These are phyloP conservation scores for Oreotrochilus melanogaster DNA, from an alignment of 2,113 vertebrate genomes.

Conservation along the genomic window DNA sequence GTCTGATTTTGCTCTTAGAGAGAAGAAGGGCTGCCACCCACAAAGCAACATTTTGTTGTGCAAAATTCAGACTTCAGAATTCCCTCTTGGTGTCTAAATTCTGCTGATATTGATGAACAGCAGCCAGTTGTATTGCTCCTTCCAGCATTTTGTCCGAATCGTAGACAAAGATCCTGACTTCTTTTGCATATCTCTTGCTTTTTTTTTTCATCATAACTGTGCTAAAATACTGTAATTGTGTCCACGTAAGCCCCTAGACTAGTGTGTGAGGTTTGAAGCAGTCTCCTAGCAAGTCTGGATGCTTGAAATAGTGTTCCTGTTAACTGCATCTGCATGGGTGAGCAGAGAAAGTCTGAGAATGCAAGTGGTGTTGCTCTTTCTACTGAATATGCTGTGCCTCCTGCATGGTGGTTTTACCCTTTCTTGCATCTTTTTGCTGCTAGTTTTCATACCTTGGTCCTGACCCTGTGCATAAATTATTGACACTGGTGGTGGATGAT, in stretches of 20 bases:
- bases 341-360: neutral
- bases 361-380: neutral
- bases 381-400: slow-evolving; percentile 35
- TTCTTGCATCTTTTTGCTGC: slow-evolving; percentile 57
- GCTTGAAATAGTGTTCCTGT: neutral
- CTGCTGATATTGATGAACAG: neutral
- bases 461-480: slow-evolving; percentile 93
- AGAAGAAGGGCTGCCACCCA: neutral
- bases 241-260: neutral
- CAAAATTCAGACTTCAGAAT: neutral
- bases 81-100: neutral
- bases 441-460: slow-evolving; percentile 96
- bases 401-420: slow-evolving; percentile 48
- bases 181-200: neutral
- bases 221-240: neutral
- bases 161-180: neutral
- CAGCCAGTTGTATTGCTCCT: neutral
- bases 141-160: neutral
- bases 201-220: slow-evolving; percentile 1
- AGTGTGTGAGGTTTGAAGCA: neutral
- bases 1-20: neutral
- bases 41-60: neutral
- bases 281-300: neutral
- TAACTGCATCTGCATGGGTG: neutral
- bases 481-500: slow-evolving; percentile 96